A percentile compares a stretch with the other conserved stretches of the same genome.
These are phyloP conservation scores for Parazoanthus atlanticus DNA, from an alignment of 92 coral and sea anemone genomes.

Conservation along the genomic window DNA sequence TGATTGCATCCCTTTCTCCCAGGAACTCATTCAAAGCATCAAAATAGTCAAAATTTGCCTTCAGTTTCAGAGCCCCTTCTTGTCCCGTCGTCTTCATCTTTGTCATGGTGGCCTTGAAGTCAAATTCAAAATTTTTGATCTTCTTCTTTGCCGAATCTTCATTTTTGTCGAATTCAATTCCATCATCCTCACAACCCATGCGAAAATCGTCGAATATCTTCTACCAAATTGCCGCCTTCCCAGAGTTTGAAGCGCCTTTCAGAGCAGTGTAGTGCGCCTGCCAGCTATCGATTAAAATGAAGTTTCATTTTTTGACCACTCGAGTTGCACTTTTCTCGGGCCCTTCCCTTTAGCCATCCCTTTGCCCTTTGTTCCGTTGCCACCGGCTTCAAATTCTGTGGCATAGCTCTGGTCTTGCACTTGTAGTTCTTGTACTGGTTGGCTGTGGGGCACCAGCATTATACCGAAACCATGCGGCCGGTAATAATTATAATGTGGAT, in stretches of 20 bases:
- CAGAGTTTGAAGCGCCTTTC: conserved; percentile 30
- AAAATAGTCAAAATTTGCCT: conserved; percentile 40
- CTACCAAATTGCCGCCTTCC: conserved; percentile 29
- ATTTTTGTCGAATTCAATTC: conserved; percentile 24
- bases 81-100: conserved; percentile 58
- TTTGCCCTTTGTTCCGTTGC: conserved; percentile 34
- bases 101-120: conserved; percentile 42
- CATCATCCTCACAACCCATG: conserved; percentile 32
- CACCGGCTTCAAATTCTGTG: conserved; percentile 40
- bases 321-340: conserved; percentile 29
- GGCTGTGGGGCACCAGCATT: conserved; percentile 23
- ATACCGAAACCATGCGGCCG: conserved; percentile 40
- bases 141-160: conserved; percentile 31
- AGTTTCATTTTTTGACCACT: conserved; percentile 37
- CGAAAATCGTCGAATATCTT: conserved; percentile 16
- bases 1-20: conserved; percentile 58
- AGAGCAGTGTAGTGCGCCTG: conserved; percentile 36
- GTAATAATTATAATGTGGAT: conserved; percentile 29
- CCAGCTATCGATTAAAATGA: conserved; percentile 34
- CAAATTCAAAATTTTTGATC: conserved; percentile 54
- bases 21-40: conserved; percentile 52
- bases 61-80: conserved; percentile 50
- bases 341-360: conserved; percentile 25
- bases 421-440: no score
- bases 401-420: conserved; percentile 33